These are phyloP conservation scores for Cryptus viduatorius DNA, from an alignment of 2,888 invertebrate species.

Conservation along the genomic window DNA sequence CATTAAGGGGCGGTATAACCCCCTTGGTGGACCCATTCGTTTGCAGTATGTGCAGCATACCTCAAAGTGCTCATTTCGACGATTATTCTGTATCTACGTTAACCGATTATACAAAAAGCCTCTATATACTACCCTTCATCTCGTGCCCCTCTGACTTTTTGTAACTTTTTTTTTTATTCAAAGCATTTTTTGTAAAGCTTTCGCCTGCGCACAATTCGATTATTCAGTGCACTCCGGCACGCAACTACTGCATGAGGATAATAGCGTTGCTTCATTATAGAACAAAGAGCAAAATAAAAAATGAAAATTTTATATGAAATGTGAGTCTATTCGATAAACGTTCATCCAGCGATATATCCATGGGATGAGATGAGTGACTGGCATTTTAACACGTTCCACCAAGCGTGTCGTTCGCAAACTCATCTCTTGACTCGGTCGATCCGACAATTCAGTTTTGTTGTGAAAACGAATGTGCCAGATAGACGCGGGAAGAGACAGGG, in stretches of 20 bases:
- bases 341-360: slow-evolving; percentile 18
- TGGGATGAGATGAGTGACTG: slow-evolving; percentile 18
- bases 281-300: slow-evolving; percentile 4
- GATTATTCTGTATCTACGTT: slow-evolving; percentile 15
- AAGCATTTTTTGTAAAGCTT: slow-evolving; percentile 22
- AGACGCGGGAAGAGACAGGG: neutral
- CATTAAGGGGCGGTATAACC: neutral
- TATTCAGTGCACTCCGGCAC: slow-evolving; percentile 25
- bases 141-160: neutral
- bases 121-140: neutral
- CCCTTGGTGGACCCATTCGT: slow-evolving; percentile 2
- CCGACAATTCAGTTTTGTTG: slow-evolving; percentile 53
- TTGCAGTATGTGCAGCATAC: neutral
- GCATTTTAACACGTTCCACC: slow-evolving; percentile 40
- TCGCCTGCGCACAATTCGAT: slow-evolving; percentile 12
- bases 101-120: neutral
- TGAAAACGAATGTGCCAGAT: slow-evolving; percentile 33
- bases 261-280: slow-evolving; percentile 15
- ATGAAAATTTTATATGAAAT: slow-evolving; percentile 24
- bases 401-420: slow-evolving; percentile 51
- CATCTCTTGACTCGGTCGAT: slow-evolving; percentile 48
- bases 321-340: slow-evolving; percentile 20
- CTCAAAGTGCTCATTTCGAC: slow-evolving; percentile 18
- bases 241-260: neutral
- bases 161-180: neutral